Percentiles rank a stretch among this genome's conserved stretches.
These are phyloP conservation scores for Branchipolynoe longqiensis DNA, from an alignment of 2,888 invertebrate genomes.

Conservation along the genomic window DNA sequence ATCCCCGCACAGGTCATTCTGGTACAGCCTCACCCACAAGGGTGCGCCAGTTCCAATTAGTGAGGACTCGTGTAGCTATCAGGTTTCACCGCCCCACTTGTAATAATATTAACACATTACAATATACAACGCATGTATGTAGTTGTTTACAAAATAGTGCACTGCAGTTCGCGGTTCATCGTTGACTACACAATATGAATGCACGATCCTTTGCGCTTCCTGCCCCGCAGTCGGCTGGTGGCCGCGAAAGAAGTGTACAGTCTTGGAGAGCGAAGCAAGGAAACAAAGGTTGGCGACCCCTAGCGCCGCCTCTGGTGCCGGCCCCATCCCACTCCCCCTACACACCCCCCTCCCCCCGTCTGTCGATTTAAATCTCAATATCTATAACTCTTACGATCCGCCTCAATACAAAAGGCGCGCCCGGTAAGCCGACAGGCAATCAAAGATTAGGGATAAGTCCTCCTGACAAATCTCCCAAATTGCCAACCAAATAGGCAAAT, in stretches of 20 bases:
- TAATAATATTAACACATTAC: no score
- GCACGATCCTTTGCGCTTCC: not conserved
- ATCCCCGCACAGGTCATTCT: no score
- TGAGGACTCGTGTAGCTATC: no score
- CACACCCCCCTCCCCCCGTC: not conserved
- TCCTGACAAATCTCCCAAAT: slow-evolving; percentile 45
- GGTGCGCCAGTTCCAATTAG: no score
- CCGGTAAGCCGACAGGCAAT: slow-evolving; percentile 41
- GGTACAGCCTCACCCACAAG: no score
- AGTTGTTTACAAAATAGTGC: no score
- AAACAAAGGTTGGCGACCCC: slow-evolving; percentile 18
- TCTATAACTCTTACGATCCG: slow-evolving; percentile 51
- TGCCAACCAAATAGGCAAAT: slow-evolving; percentile 51
- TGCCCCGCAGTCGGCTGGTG: no score
- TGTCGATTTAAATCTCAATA: slow-evolving; percentile 56
- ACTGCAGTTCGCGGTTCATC: not conserved
- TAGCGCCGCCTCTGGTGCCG: not conserved
- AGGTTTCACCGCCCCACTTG: no score
- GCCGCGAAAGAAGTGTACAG: no score
- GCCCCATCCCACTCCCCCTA: not conserved
- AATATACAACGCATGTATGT: no score
- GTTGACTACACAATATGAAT: not conserved
- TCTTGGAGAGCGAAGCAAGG: not conserved
- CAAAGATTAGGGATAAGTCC: slow-evolving; percentile 35
- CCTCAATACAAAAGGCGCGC: slow-evolving; percentile 16